These are phyloP conservation scores for Macroteleia sp. DNA, from an alignment of 2,888 invertebrate species.

Conservation along the genomic window DNA sequence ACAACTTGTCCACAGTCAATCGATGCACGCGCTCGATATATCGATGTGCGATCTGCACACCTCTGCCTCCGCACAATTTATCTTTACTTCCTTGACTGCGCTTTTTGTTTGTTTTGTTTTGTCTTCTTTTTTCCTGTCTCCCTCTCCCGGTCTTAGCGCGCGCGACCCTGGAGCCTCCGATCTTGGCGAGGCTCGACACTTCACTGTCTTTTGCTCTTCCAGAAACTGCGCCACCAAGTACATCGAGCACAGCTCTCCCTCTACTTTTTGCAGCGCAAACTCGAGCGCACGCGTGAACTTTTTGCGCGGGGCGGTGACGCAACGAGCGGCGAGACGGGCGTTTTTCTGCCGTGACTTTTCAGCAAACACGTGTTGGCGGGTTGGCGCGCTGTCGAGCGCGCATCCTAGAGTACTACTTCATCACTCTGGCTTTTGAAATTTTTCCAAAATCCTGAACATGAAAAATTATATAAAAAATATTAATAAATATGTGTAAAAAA, in stretches of 20 bases:
- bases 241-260: constrained; percentile 34
- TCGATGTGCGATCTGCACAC: constrained; percentile 4
- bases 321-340: not conserved
- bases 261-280: constrained; percentile 10
- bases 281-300: constrained; percentile 35
- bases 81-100: not conserved
- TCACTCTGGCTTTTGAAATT: too few relatives aligned
- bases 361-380: constrained; percentile 17
- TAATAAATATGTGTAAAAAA: too few relatives aligned
- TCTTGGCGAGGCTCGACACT: constrained; percentile 68
- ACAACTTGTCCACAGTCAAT: not conserved
- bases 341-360: not conserved
- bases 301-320: constrained; percentile 12
- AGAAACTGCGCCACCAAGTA: constrained; percentile 46
- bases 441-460: too few relatives aligned
- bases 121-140: not conserved
- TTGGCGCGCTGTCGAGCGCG: too few relatives aligned
- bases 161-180: constrained; percentile 51
- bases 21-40: constrained; percentile 22
- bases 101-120: too few relatives aligned
- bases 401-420: too few relatives aligned
- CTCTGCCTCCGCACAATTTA: too few relatives aligned
- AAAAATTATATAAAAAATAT: too few relatives aligned
- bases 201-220: constrained; percentile 48
- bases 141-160: constrained; percentile 5